A percentile compares a stretch with the other conserved stretches of the same genome.
phyloP scores from a whole-genome alignment of 2,113 vertebrate genomes.

The Engraulis encrasicolus region DNA sequence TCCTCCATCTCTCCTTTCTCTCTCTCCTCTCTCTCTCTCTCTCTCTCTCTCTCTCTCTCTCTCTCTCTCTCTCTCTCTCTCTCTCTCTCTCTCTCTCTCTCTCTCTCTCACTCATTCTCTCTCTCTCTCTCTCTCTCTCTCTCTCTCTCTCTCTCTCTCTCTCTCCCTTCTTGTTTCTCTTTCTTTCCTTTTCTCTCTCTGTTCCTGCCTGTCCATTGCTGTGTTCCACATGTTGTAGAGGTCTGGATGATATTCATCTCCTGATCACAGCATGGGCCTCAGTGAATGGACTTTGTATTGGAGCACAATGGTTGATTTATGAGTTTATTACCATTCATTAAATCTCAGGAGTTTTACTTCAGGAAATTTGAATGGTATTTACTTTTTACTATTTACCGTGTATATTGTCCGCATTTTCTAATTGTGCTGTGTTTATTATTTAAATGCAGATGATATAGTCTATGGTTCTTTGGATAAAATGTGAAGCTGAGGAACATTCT shows the following conservation, averaged over 20 bases:
- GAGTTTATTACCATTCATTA: background rate
- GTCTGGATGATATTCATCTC: background rate
- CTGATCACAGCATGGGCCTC: background rate
- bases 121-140: slow-evolving; percentile 28
- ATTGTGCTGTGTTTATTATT: too few relatives aligned
- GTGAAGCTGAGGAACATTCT: too few relatives aligned
- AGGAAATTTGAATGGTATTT: background rate
- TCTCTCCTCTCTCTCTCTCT: background rate
- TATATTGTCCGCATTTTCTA: too few relatives aligned
- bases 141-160: background rate
- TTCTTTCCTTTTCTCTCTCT: slow-evolving; percentile 24
- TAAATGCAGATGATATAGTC: too few relatives aligned
- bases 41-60: slow-evolving; percentile 26
- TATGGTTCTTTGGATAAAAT: too few relatives aligned
- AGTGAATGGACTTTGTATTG: background rate
- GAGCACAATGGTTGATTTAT: background rate
- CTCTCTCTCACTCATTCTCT: background rate
- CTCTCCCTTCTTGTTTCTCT: slow-evolving; percentile 28
- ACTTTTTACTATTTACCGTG: background rate
- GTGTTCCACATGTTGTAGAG: background rate
- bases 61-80: slow-evolving; percentile 25
- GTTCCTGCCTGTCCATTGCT: background rate
- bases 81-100: background rate
- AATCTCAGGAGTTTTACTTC: background rate
- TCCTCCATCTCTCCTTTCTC: too few relatives aligned